Evolutionary conservation across 2,113 vertebrate genomes (phyloP).

Genomic region (Phainopepla nitens): DNA sequence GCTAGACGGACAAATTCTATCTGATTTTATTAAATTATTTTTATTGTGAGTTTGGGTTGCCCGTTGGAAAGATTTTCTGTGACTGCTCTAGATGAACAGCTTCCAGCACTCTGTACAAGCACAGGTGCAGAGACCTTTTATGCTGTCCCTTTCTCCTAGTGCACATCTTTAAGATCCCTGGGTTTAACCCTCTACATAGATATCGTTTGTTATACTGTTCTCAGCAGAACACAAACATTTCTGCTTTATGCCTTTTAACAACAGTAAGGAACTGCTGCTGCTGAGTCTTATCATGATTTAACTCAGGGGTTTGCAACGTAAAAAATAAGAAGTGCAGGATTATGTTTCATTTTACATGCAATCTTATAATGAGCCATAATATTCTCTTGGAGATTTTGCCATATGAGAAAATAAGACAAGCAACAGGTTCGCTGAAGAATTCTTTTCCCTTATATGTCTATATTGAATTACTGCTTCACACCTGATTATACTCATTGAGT

Average conservation of each 20-base stretch:
- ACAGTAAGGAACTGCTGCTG: neutral
- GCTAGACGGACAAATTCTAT: neutral
- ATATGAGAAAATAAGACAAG: neutral
- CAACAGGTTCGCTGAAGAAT: neutral
- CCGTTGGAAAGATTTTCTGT: neutral
- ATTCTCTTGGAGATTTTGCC: neutral
- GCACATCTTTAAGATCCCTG: neutral
- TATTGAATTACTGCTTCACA: neutral
- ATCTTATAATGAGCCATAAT: neutral
- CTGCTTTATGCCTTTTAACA: conserved; percentile 7
- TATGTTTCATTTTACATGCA: neutral
- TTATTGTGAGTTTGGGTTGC: neutral
- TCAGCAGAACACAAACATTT: neutral
- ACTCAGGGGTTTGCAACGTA: neutral
- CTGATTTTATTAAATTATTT: neutral
- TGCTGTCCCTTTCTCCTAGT: neutral
- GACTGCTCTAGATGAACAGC: neutral
- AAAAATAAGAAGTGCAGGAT: neutral
- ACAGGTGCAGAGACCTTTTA: neutral
- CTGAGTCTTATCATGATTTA: neutral
- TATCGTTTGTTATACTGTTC: accelerated
- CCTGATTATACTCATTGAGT: neutral
- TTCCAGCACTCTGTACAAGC: neutral
- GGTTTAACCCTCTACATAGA: neutral
- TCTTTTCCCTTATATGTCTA: neutral